Evolutionary conservation across 2,888 invertebrate species (phyloP).

Genomic region (Cataglyphis albicans): DNA sequence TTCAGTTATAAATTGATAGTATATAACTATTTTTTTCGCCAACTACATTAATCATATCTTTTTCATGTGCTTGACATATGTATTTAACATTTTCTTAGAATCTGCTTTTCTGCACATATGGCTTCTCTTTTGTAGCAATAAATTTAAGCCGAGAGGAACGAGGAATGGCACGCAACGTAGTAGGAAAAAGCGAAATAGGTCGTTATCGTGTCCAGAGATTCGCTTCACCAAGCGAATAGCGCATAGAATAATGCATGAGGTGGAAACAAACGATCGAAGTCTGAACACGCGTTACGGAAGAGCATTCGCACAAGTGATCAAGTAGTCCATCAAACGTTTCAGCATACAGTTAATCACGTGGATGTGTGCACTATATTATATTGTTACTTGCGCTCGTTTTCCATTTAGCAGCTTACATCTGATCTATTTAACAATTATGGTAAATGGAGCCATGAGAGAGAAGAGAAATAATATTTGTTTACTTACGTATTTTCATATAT

Average conservation of each 20-base stretch:
- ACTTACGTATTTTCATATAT: not conserved
- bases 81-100: slow-evolving; percentile 3
- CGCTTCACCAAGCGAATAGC: slow-evolving; percentile 63
- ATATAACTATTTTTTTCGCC: not conserved
- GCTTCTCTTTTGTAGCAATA: slow-evolving; percentile 2
- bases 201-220: slow-evolving; percentile 58
- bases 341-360: slow-evolving; percentile 13
- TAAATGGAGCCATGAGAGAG: not conserved
- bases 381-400: not conserved
- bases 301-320: slow-evolving; percentile 38
- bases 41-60: not conserved
- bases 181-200: slow-evolving; percentile 49
- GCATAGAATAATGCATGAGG: slow-evolving; percentile 73
- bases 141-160: slow-evolving; percentile 6
- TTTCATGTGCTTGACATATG: not conserved
- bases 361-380: not conserved
- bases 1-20: not conserved
- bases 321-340: slow-evolving; percentile 49
- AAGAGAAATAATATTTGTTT: not conserved
- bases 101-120: slow-evolving; percentile 6
- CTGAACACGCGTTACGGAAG: slow-evolving; percentile 53
- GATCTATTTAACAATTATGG: not conserved
- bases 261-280: slow-evolving; percentile 60
- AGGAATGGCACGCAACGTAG: not conserved
- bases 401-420: not conserved